Evolutionary conservation across 2,113 vertebrate genomes (phyloP), one percentile per base, ranked within the genome.

Genomic region (Ivindomyrus marchei): DNA sequence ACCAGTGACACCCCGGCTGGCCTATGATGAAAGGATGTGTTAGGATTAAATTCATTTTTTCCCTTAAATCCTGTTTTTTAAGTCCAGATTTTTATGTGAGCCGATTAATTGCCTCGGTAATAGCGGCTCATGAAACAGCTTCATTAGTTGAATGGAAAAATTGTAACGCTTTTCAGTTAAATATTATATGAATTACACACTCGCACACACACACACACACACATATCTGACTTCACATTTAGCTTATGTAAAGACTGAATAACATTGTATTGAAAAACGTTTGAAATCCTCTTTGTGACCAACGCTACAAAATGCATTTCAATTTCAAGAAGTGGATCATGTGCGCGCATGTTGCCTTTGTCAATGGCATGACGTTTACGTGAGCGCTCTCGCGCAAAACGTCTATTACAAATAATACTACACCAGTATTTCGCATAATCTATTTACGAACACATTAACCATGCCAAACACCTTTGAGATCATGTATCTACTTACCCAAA

Each of bases 401-500:
- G 56, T 39, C 88, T 36, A 74, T 86, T 53, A 45, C 9, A 90
- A 77, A 89, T 84, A 84, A 89, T 36, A 46, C 13, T 11, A 46
- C 36, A 56, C 52, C 53, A 62, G 46, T 39, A 39, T 27, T 47
- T 62, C 52, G 47, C 39, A 62, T 56, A 45, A 52, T 50, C 49
- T 27, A 70, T 31, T 70, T 31, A 21, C 46, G 17, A 53, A 36
- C 6, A 45, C 88, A 58, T 89, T 84, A 3, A 84, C 42, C 49
- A 80, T 52, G 11, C 42, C 6, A 58, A 85, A 46, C 10, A 42
- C 11, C 11, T 85, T 85, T 31, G 50, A 10, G n/a, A 52, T n/a
- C 7, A 15, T 52, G 27, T 9, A 52, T 85, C 80, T 5, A 39
- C 96, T 97, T 94, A 98, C 97, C 97, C 97, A 98, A 94, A 98